Conservation (phyloP, 2,888 invertebrate genomes). For the Gandaritis pyraliata region DNA sequence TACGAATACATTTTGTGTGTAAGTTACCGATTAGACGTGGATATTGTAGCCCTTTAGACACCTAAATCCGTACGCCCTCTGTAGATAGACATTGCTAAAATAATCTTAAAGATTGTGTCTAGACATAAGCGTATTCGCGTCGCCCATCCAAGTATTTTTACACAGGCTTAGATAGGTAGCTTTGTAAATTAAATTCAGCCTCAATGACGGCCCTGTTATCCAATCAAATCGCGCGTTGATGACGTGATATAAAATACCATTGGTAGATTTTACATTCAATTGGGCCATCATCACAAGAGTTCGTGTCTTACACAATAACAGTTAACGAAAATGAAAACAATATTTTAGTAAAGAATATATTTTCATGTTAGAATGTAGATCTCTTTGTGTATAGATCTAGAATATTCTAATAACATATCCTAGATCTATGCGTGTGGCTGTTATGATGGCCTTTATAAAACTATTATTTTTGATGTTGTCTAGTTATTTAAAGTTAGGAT, state of each 20-base stretch:
- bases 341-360: conserved; percentile 58
- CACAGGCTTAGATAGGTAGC: conserved; percentile 76
- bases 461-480: conserved; percentile 18
- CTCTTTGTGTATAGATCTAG: conserved; percentile 29
- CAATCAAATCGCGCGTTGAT: conserved; percentile 16
- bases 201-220: conserved; percentile 41
- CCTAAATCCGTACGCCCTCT: conserved; percentile 22
- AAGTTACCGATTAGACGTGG: too few relatives aligned
- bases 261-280: conserved; percentile 33
- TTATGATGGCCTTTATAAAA: conserved; percentile 20
- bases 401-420: conserved; percentile 28
- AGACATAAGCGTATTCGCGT: conserved; percentile 46
- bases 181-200: conserved; percentile 65
- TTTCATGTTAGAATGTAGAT: conserved; percentile 24
- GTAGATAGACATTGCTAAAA: conserved; percentile 31
- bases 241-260: conserved; percentile 4
- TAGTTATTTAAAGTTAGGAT: conserved; percentile 11
- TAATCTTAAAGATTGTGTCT: conserved; percentile 47
- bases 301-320: conserved; percentile 43
- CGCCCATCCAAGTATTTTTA: conserved; percentile 64
- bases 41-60: neutral
- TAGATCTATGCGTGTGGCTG: conserved; percentile 26
- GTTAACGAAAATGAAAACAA: conserved; percentile 46
- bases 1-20: too few relatives aligned
- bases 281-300: conserved; percentile 46